Evolutionary conservation across 2,113 vertebrate genomes (phyloP), one percentile per base, ranked within the genome.

Genomic region (Copsychus sechellarum): DNA sequence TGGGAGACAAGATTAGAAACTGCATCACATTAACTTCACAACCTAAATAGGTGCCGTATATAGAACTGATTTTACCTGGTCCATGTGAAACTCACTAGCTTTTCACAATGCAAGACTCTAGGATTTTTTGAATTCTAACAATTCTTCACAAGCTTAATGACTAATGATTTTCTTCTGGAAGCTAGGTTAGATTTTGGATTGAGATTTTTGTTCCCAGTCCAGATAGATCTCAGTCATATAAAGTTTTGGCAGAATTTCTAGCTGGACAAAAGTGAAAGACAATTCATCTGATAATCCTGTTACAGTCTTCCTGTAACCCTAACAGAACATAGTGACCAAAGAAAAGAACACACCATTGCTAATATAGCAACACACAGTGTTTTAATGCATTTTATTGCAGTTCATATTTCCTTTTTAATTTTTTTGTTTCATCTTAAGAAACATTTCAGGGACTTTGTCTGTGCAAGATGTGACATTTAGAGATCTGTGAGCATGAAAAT

Each of bases 151-250:
- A 65, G 16, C 7, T 73, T 43, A 65, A 34, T 0, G 0, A 28
- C 26, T 60, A 3, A 0, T 0, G 0, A 16, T 65, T 86, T 83
- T 82, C 34, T 50, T 66, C 34, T 69, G 24, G 28, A 77, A 57
- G 14, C 1, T 56, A 17, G 2, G 11, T 43, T 64, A 40, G 20
- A 18, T 45, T 40, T 40, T 40, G 13, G 40, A 14, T 40, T 57
- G 12, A 11, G 12, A 50, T 38, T 64, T 14, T 50, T 54, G 15
- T 36, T 84, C 53, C 34, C 71, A 79, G 33, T 53, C 23, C 48
- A 87, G 26, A 6, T 28, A 56, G 12, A 72, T 76, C 53, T 64
- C 64, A 25, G 43, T 14, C n/a, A 8, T 54, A 40, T 7, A 71
- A 34, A 62, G 50, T 54, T 81, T 74, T 83, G 51, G 4, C 47